Conservation (phyloP, 23 tunicate species). For the Ciona savignyi region DNA sequence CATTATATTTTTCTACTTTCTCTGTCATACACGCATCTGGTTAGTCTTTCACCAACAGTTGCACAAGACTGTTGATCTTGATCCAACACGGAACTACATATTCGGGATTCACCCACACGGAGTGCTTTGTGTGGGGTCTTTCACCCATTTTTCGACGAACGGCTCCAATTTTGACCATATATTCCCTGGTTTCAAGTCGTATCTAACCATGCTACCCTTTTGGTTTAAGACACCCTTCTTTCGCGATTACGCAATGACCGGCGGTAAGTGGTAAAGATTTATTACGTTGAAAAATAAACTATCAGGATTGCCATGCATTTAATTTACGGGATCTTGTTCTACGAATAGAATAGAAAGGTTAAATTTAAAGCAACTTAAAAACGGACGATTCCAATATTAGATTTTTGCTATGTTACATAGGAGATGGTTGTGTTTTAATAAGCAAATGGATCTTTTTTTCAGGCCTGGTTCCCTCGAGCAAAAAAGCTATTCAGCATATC, state of each 20-base stretch:
- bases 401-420: neutral
- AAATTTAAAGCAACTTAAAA: too few relatives aligned
- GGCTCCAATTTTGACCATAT: constrained; percentile 40
- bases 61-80: constrained; percentile 78
- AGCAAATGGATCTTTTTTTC: neutral
- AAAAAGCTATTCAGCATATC: constrained; percentile 34
- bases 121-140: constrained; percentile 73
- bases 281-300: too few relatives aligned
- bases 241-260: constrained; percentile 83
- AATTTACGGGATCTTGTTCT: too few relatives aligned
- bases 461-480: constrained; percentile 76
- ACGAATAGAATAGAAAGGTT: too few relatives aligned
- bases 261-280: too few relatives aligned
- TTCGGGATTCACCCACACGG: constrained; percentile 92
- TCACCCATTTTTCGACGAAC: constrained; percentile 41
- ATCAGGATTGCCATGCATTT: too few relatives aligned
- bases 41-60: too few relatives aligned
- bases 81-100: constrained; percentile 77
- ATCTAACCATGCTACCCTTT: constrained; percentile 80
- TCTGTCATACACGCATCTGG: neutral
- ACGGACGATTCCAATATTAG: too few relatives aligned
- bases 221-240: constrained; percentile 78
- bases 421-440: neutral
- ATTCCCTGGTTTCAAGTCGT: constrained; percentile 62
- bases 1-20: too few relatives aligned